Evolutionary conservation across 2,888 invertebrate species (phyloP), one percentile per base, ranked within the genome.

Genomic region (Meiosimyza decipiens): DNA sequence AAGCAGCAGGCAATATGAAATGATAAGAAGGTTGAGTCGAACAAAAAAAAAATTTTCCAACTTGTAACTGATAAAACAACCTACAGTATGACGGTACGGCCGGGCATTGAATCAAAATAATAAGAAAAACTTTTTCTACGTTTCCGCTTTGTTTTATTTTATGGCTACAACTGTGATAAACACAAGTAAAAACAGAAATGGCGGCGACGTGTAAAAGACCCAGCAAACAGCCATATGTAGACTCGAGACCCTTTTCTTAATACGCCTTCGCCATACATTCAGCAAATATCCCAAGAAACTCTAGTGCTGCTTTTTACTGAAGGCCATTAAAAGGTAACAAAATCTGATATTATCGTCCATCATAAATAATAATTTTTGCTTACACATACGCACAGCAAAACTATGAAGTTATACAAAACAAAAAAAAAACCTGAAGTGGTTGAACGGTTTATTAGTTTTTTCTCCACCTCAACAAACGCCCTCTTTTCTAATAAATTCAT

Each of bases 401-500:
- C 52, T 33, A 62, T 47, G 47, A 40, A 9, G 6, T 7, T 9
- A 40, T 9, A 40, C 9, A 40, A 40, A 9, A 40, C 5, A 40
- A 40, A 40, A 40, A 40, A 40, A 40, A 40, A 40, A 40, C 40
- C 9, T 40, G 6, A 40, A 40, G 40, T 40, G 40, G 40, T 40
- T 40, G 40, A 40, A 40, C 40, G 40, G 40, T 40, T 40, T 40
- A 40, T 22, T 22, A 57, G 22, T 16, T 13, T 16, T 9, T 6
- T 22, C 57, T 9, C 47, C 55, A 13, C 47, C 11, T 33, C 12
- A 52, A 15, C 16, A 54, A 16, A 54, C 66, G 40, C 11, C 18
- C 16, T 49, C 18, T 49, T 67, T 63, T 63, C 63, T 70, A 70
- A 70, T 70, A 70, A 70, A 71, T 71, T 65, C 70, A 70, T 70